phyloP scores from a whole-genome alignment of 2,113 vertebrate species.

The Tautogolabrus adspersus region DNA sequence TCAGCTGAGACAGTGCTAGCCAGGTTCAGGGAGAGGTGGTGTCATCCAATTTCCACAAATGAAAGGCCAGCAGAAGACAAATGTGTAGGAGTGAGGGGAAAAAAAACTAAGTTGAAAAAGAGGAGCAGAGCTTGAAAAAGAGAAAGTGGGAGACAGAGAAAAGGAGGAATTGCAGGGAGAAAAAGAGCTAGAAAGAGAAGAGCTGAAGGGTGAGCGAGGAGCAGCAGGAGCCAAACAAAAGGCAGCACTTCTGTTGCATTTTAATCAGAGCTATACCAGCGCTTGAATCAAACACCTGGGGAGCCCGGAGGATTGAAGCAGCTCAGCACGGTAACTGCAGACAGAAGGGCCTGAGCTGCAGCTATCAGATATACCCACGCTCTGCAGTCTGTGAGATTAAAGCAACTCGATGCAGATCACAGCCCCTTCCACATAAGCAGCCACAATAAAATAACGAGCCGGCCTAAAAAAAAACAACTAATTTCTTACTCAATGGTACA shows the following conservation, averaged over 20 bases:
- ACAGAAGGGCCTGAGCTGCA: conserved; percentile 37
- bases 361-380: conserved; percentile 57
- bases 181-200: not conserved
- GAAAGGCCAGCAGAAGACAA: conserved; percentile 45
- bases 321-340: conserved; percentile 34
- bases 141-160: not conserved
- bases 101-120: conserved; percentile 5
- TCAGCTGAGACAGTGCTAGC: conserved; percentile 54
- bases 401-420: conserved; percentile 33
- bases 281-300: conserved; percentile 50
- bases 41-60: conserved; percentile 58
- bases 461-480: conserved; percentile 60
- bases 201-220: conserved; percentile 21
- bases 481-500: conserved; percentile 67
- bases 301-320: conserved; percentile 41
- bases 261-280: conserved; percentile 60
- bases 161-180: not conserved
- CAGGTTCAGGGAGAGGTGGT: conserved; percentile 56
- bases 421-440: conserved; percentile 60
- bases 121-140: not conserved
- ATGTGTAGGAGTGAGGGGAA: conserved; percentile 19
- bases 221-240: conserved; percentile 41
- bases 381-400: conserved; percentile 58
- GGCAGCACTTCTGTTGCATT: conserved; percentile 44
- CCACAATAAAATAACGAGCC: conserved; percentile 63